A percentile compares a stretch with the other conserved stretches of the same genome.
phyloP scores from a whole-genome alignment of 2,113 vertebrate species.

The Siniperca knerii region DNA sequence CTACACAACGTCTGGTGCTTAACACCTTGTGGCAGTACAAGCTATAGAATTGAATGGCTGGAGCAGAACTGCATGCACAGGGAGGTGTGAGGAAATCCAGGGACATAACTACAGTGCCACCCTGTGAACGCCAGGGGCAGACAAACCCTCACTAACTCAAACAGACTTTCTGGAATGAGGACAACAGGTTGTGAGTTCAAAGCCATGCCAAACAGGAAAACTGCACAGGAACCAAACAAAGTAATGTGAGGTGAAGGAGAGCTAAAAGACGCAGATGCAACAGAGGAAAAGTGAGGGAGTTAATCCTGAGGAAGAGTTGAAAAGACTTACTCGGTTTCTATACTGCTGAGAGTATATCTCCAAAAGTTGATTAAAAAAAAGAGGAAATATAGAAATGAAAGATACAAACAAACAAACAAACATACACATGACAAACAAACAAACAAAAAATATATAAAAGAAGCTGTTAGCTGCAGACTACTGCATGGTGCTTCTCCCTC shows the following conservation, averaged over 20 bases:
- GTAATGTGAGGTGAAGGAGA: slow-evolving; percentile 33
- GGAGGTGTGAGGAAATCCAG: slow-evolving; percentile 20
- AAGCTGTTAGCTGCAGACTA: slow-evolving; percentile 82
- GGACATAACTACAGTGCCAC: slow-evolving; percentile 27
- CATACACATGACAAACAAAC: slow-evolving; percentile 77
- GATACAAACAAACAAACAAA: slow-evolving; percentile 77
- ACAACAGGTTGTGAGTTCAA: slow-evolving; percentile 41
- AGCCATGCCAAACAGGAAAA: slow-evolving; percentile 74
- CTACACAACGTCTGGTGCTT: background rate
- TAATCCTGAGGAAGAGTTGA: slow-evolving; percentile 64
- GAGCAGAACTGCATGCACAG: slow-evolving; percentile 68
- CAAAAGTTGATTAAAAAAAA: slow-evolving; percentile 78
- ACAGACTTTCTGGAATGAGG: slow-evolving; percentile 32
- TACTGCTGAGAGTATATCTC: slow-evolving; percentile 86
- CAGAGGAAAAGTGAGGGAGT: slow-evolving; percentile 39
- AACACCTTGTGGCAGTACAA: background rate
- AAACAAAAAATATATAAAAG: slow-evolving; percentile 81
- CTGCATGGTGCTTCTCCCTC: slow-evolving; percentile 38
- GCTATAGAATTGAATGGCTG: slow-evolving; percentile 24
- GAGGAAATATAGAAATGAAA: slow-evolving; percentile 75
- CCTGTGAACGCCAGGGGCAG: slow-evolving; percentile 57
- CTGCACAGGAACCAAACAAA: slow-evolving; percentile 47
- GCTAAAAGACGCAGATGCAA: slow-evolving; percentile 38
- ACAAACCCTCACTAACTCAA: slow-evolving; percentile 40
- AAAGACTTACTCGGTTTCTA: slow-evolving; percentile 87